phyloP scores from a whole-genome alignment of 1,140 invertebrate species.

The Cyrtorhinus lividipennis region DNA sequence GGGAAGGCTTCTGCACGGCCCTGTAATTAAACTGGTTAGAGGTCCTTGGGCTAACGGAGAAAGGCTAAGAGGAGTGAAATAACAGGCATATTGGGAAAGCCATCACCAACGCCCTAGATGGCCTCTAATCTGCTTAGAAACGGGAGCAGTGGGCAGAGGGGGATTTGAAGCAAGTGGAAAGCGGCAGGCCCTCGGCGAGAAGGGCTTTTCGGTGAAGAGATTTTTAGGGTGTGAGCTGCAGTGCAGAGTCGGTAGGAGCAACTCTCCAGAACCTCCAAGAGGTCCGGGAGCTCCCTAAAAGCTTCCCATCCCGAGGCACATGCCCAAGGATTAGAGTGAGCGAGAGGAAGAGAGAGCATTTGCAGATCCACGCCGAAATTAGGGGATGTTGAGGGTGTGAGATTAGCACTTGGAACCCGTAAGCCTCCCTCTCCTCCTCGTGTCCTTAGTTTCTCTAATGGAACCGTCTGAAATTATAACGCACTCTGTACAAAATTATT shows the following conservation, averaged over 20 bases:
- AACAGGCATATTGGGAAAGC: constrained; percentile 12
- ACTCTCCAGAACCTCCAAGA: constrained; percentile 8
- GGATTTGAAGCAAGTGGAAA: not conserved
- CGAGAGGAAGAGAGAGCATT: constrained; percentile 7
- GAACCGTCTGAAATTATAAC: constrained; percentile 13
- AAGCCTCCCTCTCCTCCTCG: constrained; percentile 1
- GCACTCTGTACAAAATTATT: not conserved
- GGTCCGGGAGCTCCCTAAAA: not conserved
- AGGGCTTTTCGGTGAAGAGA: not conserved
- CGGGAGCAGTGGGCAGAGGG: not conserved
- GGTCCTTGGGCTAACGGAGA: not conserved
- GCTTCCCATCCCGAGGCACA: constrained; percentile 6
- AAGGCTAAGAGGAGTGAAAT: constrained; percentile 12
- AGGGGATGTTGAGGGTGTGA: constrained; percentile 12
- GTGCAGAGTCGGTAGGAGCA: not conserved
- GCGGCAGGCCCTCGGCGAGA: not conserved
- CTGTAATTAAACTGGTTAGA: constrained; percentile 14
- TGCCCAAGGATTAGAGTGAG: constrained; percentile 10
- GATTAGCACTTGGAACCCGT: constrained; percentile 11
- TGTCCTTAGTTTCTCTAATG: constrained; percentile 9
- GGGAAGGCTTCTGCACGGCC: not conserved
- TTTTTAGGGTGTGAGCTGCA: not conserved
- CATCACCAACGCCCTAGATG: not conserved
- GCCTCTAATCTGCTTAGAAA: constrained; percentile 13
- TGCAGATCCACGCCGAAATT: constrained; percentile 10